Percentiles rank a stretch among this genome's conserved stretches.
Conservation (phyloP, 2,888 invertebrate genomes). For the Hyles lineata region DNA sequence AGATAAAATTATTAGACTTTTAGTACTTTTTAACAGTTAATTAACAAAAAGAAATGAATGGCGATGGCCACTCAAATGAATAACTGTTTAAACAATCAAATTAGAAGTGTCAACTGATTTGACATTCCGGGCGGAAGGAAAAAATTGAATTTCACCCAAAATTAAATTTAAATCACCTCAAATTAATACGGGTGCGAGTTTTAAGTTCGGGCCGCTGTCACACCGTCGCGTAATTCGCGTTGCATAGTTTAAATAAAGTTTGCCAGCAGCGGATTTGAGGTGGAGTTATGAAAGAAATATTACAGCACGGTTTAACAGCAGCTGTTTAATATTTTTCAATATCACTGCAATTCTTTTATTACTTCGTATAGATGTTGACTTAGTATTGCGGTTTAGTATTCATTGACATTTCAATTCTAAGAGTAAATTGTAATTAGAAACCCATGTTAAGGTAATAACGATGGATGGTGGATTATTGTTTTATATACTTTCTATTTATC, state of each 20-base stretch:
- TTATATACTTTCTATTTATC: too few relatives aligned
- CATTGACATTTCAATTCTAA: too few relatives aligned
- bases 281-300: neutral
- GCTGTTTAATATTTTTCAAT: too few relatives aligned
- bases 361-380: neutral
- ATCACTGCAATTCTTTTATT: neutral
- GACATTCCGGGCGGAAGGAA: conserved; percentile 45
- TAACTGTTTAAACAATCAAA: conserved; percentile 44
- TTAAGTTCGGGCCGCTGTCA: conserved; percentile 39
- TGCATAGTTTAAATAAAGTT: conserved; percentile 10
- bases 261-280: neutral
- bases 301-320: neutral
- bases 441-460: too few relatives aligned
- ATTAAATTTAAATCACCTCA: conserved; percentile 66
- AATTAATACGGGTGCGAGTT: conserved; percentile 53
- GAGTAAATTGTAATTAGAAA: too few relatives aligned
- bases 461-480: too few relatives aligned
- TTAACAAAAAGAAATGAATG: conserved; percentile 15
- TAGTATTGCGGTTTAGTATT: too few relatives aligned
- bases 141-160: conserved; percentile 62
- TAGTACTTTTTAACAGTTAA: neutral
- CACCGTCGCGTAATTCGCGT: conserved; percentile 36
- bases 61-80: conserved; percentile 25
- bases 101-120: conserved; percentile 56
- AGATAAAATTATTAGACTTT: neutral